A percentile compares a stretch with the other conserved stretches of the same genome.
phyloP scores from a whole-genome alignment of 2,888 invertebrate species.

The Volucella inanis region DNA sequence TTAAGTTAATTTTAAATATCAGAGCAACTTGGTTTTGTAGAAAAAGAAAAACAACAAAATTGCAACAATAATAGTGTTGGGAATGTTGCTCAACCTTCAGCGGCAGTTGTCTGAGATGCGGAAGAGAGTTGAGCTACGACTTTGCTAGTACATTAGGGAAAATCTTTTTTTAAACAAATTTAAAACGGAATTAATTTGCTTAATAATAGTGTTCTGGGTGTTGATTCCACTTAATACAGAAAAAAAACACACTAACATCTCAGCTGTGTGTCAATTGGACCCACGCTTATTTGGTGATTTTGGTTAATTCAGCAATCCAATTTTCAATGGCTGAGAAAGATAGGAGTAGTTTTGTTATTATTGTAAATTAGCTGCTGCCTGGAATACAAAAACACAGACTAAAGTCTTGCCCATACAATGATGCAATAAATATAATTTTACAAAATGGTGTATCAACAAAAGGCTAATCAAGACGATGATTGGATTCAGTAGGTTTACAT shows the following conservation, averaged over 20 bases:
- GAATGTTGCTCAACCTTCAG: slow-evolving; percentile 60
- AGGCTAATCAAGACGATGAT: slow-evolving; percentile 37
- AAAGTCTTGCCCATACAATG: slow-evolving; percentile 18
- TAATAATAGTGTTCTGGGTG: slow-evolving; percentile 9
- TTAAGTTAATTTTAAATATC: slow-evolving; percentile 40
- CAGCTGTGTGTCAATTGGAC: slow-evolving; percentile 39
- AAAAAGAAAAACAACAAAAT: slow-evolving; percentile 12
- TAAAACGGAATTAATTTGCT: slow-evolving; percentile 30
- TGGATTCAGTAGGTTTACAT: slow-evolving; percentile 20
- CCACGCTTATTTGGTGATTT: slow-evolving; percentile 7
- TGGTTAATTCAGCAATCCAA: slow-evolving; percentile 23
- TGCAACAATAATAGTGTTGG: slow-evolving; percentile 40
- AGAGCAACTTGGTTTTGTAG: slow-evolving; percentile 5
- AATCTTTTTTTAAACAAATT: slow-evolving; percentile 18
- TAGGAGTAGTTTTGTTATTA: background rate
- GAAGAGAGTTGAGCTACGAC: slow-evolving; percentile 42
- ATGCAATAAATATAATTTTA: slow-evolving; percentile 29
- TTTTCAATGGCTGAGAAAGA: slow-evolving; percentile 58
- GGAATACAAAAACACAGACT: background rate
- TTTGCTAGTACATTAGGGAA: background rate
- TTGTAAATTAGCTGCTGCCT: slow-evolving; percentile 32
- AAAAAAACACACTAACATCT: slow-evolving; percentile 17
- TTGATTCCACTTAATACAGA: slow-evolving; percentile 1
- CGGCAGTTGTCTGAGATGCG: slow-evolving; percentile 32
- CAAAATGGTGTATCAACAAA: background rate